Percentiles rank a stretch among this genome's conserved stretches.
Conservation (phyloP, 1,140 invertebrate genomes). For the Dryas iulia region DNA sequence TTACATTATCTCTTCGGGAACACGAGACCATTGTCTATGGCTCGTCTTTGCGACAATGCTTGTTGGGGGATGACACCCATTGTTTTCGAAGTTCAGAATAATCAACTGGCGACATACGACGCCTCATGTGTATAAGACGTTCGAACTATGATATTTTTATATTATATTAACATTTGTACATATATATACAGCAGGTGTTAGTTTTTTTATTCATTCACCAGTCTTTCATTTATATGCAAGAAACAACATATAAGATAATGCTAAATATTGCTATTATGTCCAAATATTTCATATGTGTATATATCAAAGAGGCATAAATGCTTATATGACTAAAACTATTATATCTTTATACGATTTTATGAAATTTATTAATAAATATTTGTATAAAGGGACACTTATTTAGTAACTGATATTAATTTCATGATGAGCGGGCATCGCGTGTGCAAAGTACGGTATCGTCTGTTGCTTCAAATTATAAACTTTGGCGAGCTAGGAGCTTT, state of each 20-base stretch:
- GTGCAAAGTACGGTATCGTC: constrained; percentile 34
- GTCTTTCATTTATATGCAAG: too few relatives aligned
- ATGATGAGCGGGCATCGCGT: constrained; percentile 59
- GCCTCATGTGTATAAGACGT: constrained; percentile 1
- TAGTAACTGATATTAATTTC: constrained; percentile 72
- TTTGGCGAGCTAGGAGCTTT: constrained; percentile 10
- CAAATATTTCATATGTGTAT: neutral
- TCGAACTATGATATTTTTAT: constrained; percentile 3
- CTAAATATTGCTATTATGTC: neutral
- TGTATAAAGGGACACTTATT: constrained; percentile 48
- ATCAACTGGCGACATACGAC: constrained; percentile 19
- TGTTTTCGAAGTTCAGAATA: constrained; percentile 27
- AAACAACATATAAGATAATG: neutral
- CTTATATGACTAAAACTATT: too few relatives aligned
- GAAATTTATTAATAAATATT: neutral
- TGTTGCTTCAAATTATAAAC: constrained; percentile 16
- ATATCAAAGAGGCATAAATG: too few relatives aligned
- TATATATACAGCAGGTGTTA: neutral
- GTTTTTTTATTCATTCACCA: too few relatives aligned
- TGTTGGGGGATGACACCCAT: constrained; percentile 29
- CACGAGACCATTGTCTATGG: constrained; percentile 29
- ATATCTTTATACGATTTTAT: neutral
- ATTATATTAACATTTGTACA: neutral
- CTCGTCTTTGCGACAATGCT: constrained; percentile 26
- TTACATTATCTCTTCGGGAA: constrained; percentile 32